Percentiles rank a stretch among this genome's conserved stretches.
Evolutionary conservation across 2,888 invertebrate species (phyloP).

Genomic region (Nymphalis urticae): DNA sequence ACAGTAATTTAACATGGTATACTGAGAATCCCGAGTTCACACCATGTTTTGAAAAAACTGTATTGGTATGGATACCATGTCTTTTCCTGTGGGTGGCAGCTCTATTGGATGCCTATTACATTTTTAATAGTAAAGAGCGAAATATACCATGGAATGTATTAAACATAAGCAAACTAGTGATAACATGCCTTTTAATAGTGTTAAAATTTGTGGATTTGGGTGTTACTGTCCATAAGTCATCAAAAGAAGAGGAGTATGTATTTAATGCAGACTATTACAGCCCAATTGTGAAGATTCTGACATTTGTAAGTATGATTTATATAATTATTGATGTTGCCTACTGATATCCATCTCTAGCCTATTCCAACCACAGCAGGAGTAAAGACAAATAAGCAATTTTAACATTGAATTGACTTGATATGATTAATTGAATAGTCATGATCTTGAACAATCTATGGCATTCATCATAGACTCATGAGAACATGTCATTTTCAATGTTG

Average conservation of each 20-base stretch:
- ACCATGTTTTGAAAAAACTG: conserved; percentile 95
- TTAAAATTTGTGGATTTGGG: conserved; percentile 86
- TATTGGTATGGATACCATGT: conserved; percentile 94
- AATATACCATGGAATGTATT: conserved; percentile 90
- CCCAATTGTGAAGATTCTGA: conserved; percentile 88
- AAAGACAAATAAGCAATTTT: too few relatives aligned
- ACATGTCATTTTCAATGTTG: too few relatives aligned
- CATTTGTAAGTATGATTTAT: conserved; percentile 87
- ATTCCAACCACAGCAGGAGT: too few relatives aligned
- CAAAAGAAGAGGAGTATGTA: conserved; percentile 74
- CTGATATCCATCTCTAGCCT: too few relatives aligned
- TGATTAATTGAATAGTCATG: too few relatives aligned
- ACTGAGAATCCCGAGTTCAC: conserved; percentile 92
- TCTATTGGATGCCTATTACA: conserved; percentile 88
- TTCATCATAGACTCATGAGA: too few relatives aligned
- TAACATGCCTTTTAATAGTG: conserved; percentile 84
- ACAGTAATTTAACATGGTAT: conserved; percentile 88
- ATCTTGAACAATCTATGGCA: too few relatives aligned
- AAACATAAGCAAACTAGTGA: conserved; percentile 85
- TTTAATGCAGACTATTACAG: conserved; percentile 88
- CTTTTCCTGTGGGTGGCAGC: conserved; percentile 90
- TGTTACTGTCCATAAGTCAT: conserved; percentile 81
- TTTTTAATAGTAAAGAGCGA: conserved; percentile 87
- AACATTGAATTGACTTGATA: too few relatives aligned
- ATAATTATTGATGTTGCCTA: background rate